Evolutionary conservation across 2,113 vertebrate species (phyloP), one percentile per base, ranked within the genome.

Genomic region (Piprites chloris): DNA sequence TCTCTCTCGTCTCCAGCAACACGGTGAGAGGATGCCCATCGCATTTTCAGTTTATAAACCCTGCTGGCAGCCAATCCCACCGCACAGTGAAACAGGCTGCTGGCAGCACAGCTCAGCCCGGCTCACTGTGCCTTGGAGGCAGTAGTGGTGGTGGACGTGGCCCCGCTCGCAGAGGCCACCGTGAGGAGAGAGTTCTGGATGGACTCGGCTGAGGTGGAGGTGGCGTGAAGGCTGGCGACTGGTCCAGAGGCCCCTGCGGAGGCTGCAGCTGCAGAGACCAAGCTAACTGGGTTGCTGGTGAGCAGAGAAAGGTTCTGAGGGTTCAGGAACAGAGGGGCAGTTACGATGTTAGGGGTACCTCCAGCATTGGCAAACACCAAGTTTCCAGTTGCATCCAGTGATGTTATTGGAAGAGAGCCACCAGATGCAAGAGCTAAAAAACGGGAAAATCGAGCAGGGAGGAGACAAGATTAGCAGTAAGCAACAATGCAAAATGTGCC

Each of bases 91-190:
- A 44, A 67, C 87, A 68, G 96, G 96, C 96, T 84, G 53, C 55
- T 41, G 87, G 94, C 73, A 89, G 96, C 94, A 63, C 77, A 66
- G 87, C 93, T 91, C 80, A 26, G 84, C 94, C 96, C 89, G 44
- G 97, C 98, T 99, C 98, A 99, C 98, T 99, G 99, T 75, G 99
- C 99, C 98, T 99, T 99, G 98, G 99, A 99, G 98, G 99, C 99
- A 76, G 99, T 98, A 96, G 99, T 99, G 97, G 99, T 99, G 98
- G 99, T 99, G 94, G 99, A 98, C 7, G 99, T 97, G 85, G 99
- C 97, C 96, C 98, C 98, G 4, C 98, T 96, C 33, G 98, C 98
- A n/a, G 99, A 98, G 97, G 99, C 98, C 97, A 98, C 98, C 0
- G 98, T 98, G 93, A 98, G 98, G 87, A 98, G 98, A 93, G 99